Conservation (phyloP, 2,797 vertebrate genomes). For the Micrastur ruficollis region DNA sequence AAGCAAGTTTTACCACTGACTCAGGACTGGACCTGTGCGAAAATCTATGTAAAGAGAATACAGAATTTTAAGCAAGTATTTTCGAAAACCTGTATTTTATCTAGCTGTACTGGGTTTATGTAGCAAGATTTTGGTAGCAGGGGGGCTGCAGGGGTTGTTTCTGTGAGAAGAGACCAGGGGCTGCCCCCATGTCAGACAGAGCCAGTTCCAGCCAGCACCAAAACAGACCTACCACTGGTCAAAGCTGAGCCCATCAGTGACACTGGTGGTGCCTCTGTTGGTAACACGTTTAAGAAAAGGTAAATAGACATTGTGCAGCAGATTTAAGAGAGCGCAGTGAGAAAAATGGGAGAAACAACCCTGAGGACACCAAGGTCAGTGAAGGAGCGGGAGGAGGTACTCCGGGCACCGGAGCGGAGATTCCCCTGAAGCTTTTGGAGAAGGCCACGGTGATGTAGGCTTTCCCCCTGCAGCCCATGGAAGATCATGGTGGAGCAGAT, state of each 20-base stretch:
- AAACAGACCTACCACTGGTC: not conserved
- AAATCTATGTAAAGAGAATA: not conserved
- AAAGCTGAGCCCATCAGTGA: not conserved
- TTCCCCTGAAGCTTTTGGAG: not conserved
- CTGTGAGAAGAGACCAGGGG: not conserved
- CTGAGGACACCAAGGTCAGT: not conserved
- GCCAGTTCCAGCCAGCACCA: not conserved
- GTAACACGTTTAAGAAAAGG: not conserved
- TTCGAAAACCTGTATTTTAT: not conserved
- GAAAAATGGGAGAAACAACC: not conserved
- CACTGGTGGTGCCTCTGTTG: not conserved
- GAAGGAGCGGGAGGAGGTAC: not conserved
- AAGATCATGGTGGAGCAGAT: accelerated
- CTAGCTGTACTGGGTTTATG: not conserved
- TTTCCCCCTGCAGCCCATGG: not conserved
- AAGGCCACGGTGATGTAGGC: accelerated
- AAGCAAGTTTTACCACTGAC: not conserved
- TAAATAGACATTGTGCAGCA: not conserved
- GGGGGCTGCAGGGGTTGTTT: not conserved
- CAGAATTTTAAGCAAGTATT: not conserved
- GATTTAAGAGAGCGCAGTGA: not conserved
- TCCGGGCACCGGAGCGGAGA: not conserved
- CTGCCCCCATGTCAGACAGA: not conserved
- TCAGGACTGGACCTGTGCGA: not conserved
- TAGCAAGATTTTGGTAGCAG: not conserved